Conservation (phyloP, 2,797 vertebrate genomes). For the Pipistrellus pipistrellus region DNA sequence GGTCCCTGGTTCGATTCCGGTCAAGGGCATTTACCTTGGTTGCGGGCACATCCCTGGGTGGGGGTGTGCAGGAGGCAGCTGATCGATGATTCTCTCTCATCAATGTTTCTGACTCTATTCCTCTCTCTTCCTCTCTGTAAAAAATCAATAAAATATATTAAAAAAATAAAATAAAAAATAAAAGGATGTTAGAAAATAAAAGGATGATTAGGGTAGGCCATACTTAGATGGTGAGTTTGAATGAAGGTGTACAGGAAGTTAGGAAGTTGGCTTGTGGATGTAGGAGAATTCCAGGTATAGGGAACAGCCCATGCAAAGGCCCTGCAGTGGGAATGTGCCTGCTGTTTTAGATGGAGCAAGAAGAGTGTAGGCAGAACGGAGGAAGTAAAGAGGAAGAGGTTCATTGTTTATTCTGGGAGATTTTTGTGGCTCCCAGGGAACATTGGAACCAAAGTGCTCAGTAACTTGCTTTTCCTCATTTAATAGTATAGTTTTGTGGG, state of each 20-base stretch:
- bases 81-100: no score
- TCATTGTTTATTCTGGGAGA: neutral
- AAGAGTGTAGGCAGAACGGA: neutral
- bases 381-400: neutral
- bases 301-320: neutral
- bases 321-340: neutral
- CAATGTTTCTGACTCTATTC: no score
- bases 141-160: no score
- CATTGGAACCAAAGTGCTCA: neutral
- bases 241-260: neutral
- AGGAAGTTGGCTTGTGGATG: neutral
- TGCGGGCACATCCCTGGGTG: no score
- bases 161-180: neutral
- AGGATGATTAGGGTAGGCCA: neutral
- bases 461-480: slow-evolving; percentile 29
- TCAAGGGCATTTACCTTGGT: no score
- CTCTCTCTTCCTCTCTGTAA: no score
- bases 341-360: neutral
- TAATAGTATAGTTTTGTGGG: neutral
- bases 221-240: neutral
- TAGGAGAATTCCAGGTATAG: neutral
- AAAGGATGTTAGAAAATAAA: neutral
- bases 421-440: neutral
- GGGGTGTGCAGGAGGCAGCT: no score
- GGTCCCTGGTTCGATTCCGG: no score